phyloP scores from a whole-genome alignment of 2,888 invertebrate genomes.

The Xanthorhoe designata region DNA sequence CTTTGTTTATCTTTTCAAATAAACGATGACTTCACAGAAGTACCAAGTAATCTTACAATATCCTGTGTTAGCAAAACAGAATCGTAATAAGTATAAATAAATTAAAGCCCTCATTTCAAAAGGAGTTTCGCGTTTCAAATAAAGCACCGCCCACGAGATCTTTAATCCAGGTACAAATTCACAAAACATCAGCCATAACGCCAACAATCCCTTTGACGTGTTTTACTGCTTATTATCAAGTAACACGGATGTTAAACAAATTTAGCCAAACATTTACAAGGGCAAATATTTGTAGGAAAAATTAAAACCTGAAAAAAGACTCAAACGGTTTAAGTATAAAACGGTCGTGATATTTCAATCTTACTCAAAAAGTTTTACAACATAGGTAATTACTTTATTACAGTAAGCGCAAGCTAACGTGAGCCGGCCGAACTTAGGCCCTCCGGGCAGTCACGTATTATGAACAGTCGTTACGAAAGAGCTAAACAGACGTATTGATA shows the following conservation, averaged over 20 bases:
- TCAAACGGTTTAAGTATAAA: background rate
- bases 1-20: background rate
- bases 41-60: slow-evolving; percentile 33
- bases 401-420: too few species aligned
- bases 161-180: slow-evolving; percentile 46
- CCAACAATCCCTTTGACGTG: slow-evolving; percentile 60
- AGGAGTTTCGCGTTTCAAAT: slow-evolving; percentile 44
- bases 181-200: slow-evolving; percentile 48
- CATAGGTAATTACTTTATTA: too few species aligned
- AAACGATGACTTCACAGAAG: background rate
- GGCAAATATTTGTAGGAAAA: background rate
- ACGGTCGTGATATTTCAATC: too few species aligned
- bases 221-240: slow-evolving; percentile 45
- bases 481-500: too few species aligned
- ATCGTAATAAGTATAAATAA: slow-evolving; percentile 41
- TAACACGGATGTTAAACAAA: slow-evolving; percentile 27
- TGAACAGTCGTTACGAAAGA: too few species aligned
- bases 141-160: slow-evolving; percentile 50
- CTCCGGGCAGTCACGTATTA: too few species aligned
- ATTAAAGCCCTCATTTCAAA: slow-evolving; percentile 34
- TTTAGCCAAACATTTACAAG: background rate
- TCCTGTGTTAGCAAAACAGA: slow-evolving; percentile 38
- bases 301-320: background rate
- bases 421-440: too few species aligned
- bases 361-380: too few species aligned